Percentiles rank a stretch among this genome's conserved stretches.
phyloP scores from a whole-genome alignment of 2,888 invertebrate genomes.

The Ectemnius continuus region DNA sequence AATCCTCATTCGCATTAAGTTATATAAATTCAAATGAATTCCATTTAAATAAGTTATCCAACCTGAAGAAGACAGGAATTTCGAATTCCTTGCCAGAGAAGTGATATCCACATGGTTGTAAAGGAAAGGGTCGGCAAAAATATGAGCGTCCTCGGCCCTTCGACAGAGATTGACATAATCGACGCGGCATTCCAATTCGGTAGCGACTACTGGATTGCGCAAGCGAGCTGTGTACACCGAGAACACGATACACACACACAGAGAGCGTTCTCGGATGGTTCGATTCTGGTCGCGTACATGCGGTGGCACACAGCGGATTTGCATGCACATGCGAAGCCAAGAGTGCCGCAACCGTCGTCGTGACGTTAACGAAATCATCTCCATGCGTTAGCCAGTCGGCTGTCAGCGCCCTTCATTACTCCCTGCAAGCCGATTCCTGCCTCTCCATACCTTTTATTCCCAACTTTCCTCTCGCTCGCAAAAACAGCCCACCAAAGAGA shows the following conservation, averaged over 20 bases:
- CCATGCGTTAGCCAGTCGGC: constrained; percentile 1
- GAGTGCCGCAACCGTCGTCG: constrained; percentile 21
- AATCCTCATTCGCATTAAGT: no score
- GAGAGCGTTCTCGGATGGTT: constrained; percentile 5
- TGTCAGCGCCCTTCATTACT: neutral
- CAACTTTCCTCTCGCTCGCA: no score
- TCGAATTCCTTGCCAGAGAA: no score
- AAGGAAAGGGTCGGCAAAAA: neutral
- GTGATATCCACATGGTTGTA: neutral
- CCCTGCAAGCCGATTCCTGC: neutral
- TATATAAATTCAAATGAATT: no score
- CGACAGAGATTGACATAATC: constrained; percentile 26
- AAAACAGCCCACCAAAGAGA: no score
- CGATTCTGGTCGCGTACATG: constrained; percentile 34
- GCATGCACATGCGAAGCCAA: constrained; percentile 31
- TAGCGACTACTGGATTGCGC: constrained; percentile 30
- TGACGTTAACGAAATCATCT: constrained; percentile 33
- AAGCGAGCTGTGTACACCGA: constrained; percentile 17
- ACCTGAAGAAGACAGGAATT: no score
- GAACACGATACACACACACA: neutral
- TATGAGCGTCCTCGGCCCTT: constrained; percentile 14
- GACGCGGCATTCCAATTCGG: constrained; percentile 32
- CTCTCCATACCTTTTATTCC: no score
- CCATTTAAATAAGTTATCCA: no score
- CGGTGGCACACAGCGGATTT: constrained; percentile 20